These are phyloP conservation scores for Lacerta bilineata DNA, from an alignment of 2,797 vertebrate genomes.

Conservation along the genomic window DNA sequence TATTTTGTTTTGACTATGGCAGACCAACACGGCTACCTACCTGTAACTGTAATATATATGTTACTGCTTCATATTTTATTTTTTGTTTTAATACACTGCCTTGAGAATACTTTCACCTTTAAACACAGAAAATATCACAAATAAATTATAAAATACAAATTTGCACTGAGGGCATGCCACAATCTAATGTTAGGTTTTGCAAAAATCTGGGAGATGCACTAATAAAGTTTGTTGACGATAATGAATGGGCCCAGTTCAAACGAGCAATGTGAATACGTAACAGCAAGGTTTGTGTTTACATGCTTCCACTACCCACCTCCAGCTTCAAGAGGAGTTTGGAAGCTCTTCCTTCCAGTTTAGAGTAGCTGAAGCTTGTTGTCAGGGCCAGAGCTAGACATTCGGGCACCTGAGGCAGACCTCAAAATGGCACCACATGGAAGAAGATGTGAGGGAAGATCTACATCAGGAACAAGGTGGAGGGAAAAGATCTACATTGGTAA, in stretches of 20 bases:
- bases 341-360: neutral
- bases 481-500: too few species aligned
- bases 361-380: neutral
- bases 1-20: too few species aligned
- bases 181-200: neutral
- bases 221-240: constrained; percentile 5
- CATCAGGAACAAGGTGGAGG: too few species aligned
- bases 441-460: too few species aligned
- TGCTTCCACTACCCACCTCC: neutral
- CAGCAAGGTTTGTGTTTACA: neutral
- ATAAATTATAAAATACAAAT: neutral
- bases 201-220: constrained; percentile 20
- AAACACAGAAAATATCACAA: neutral
- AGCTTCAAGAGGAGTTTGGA: neutral
- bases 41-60: neutral
- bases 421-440: too few species aligned
- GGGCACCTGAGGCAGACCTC: too few species aligned
- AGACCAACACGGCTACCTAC: too few species aligned
- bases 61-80: neutral
- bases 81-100: neutral
- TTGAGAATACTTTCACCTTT: neutral
- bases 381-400: neutral
- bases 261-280: neutral
- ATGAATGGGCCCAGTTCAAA: neutral
- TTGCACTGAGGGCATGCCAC: neutral